Evolutionary conservation across 2,113 vertebrate species (phyloP).

Genomic region (Numida meleagris): DNA sequence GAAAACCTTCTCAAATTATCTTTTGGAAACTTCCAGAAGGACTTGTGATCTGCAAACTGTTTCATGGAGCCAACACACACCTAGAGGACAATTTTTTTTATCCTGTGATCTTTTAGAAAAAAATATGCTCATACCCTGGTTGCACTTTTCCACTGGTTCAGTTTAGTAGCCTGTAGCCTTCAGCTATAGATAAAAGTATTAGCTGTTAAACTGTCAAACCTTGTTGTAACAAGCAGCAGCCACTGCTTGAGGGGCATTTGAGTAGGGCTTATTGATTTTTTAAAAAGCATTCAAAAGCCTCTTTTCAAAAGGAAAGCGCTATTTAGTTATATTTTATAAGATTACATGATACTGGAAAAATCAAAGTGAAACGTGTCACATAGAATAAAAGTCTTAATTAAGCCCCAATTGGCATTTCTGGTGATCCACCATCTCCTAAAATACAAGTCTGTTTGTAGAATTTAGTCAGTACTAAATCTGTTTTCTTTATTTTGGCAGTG

Average conservation of each 20-base stretch:
- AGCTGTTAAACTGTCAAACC: conserved; percentile 34
- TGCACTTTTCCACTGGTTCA: background rate
- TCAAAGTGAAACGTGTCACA: conserved; percentile 17
- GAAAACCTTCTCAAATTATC: background rate
- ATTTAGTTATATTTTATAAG: background rate
- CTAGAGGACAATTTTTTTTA: background rate
- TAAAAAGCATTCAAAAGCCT: background rate
- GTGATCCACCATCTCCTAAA: conserved; percentile 15
- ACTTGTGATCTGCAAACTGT: background rate
- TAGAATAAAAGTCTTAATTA: conserved; percentile 33
- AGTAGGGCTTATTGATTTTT: background rate
- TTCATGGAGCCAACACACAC: background rate
- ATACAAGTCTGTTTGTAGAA: background rate
- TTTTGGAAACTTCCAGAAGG: background rate
- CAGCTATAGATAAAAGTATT: conserved; percentile 2
- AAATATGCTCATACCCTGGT: background rate
- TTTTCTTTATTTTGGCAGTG: background rate
- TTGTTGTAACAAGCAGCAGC: background rate
- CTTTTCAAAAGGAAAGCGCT: background rate
- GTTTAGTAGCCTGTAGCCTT: background rate
- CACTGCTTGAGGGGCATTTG: background rate
- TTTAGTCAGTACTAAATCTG: background rate
- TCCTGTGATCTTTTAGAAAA: background rate
- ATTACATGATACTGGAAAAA: background rate
- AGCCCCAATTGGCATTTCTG: background rate